phyloP scores from a whole-genome alignment of 1,140 invertebrate genomes.

The Nylanderia fulva region DNA sequence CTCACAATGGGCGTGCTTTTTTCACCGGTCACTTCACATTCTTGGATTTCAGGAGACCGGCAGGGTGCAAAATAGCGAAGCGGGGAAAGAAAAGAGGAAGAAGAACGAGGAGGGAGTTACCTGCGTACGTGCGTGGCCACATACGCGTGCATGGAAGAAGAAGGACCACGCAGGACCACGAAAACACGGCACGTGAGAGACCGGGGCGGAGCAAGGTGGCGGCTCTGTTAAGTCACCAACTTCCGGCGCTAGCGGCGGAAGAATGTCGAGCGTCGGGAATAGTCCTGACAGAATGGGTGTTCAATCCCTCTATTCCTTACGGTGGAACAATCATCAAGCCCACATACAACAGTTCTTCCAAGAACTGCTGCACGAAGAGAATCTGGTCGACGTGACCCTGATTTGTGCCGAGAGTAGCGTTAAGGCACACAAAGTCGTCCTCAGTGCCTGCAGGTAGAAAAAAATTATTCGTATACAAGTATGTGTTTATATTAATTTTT shows the following conservation, averaged over 20 bases:
- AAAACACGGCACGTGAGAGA: conserved; percentile 70
- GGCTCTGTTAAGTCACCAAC: conserved; percentile 62
- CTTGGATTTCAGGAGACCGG: conserved; percentile 57
- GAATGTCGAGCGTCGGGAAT: conserved; percentile 82
- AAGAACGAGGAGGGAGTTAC: neutral
- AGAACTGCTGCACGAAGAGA: conserved; percentile 92
- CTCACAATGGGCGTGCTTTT: no score
- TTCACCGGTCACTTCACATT: neutral
- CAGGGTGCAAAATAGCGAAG: conserved; percentile 43
- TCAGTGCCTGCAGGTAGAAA: conserved; percentile 93
- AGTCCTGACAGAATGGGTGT: conserved; percentile 86
- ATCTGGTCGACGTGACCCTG: conserved; percentile 95
- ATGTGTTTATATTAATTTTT: no score
- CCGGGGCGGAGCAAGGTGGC: conserved; percentile 78
- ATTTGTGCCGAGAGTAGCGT: conserved; percentile 94
- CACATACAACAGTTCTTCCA: conserved; percentile 95
- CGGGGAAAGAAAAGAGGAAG: conserved; percentile 11
- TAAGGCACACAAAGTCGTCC: conserved; percentile 95
- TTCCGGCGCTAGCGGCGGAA: conserved; percentile 71
- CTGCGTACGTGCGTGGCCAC: conserved; percentile 49
- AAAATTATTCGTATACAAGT: no score
- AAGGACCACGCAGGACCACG: conserved; percentile 38
- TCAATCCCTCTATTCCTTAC: conserved; percentile 94
- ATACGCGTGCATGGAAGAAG: conserved; percentile 70
- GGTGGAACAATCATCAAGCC: conserved; percentile 96